phyloP scores from a whole-genome alignment of 2,113 vertebrate genomes.

The Actenoides lindsayi region DNA sequence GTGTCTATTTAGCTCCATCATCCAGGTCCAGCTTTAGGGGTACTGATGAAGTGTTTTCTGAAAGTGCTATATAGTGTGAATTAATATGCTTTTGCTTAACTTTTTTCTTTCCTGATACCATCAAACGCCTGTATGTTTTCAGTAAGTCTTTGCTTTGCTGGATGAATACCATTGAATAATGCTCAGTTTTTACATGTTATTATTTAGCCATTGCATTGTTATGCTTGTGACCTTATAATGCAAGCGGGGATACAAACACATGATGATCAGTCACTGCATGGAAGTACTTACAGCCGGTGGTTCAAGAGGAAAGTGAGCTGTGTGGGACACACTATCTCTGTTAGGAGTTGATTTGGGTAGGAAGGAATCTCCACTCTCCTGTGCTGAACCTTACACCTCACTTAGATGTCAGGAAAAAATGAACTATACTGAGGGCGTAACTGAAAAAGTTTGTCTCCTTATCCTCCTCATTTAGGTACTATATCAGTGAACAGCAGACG shows the following conservation, averaged over 20 bases:
- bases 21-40: neutral
- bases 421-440: neutral
- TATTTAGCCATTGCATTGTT: neutral
- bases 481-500: slow-evolving; percentile 97
- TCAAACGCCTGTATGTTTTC: neutral
- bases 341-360: neutral
- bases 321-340: neutral
- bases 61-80: neutral
- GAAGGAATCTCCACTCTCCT: neutral
- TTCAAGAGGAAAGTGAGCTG: neutral
- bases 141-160: slow-evolving; percentile 19
- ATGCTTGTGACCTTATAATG: neutral
- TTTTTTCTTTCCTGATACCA: neutral
- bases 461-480: slow-evolving; percentile 79
- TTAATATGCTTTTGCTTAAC: neutral
- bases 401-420: neutral
- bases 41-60: neutral
- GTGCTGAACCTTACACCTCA: neutral
- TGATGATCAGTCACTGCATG: neutral
- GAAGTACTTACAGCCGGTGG: neutral
- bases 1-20: neutral
- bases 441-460: neutral
- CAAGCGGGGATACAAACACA: neutral
- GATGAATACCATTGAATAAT: neutral
- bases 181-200: neutral